Base-by-base conservation (phyloP, 2,888 invertebrate genomes). In the Andrena minutula region DNA sequence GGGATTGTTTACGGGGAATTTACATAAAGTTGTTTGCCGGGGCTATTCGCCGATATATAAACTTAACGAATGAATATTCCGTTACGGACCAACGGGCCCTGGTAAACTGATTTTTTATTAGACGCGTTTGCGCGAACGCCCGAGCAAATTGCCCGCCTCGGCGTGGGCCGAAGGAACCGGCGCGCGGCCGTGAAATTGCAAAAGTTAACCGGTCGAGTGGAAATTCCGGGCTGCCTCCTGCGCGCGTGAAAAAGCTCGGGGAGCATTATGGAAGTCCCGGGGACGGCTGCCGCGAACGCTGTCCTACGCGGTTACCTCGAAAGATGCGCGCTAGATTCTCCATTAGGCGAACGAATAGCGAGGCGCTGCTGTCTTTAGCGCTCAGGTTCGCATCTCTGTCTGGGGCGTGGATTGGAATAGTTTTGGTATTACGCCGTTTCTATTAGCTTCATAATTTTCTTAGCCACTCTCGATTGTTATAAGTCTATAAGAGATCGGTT, bases 1-100 rank as follows among this genome's bases (percentile, higher is more conserved):
- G 74, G 78, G 83, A 82, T 82, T 83, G 83, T 83, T 82, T 78
- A 82, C 83, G 68, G 49, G 58, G 61, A 71, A 82, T 83, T 83
- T 83, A 71, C 83, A 83, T 83, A 74, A 82, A 83, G 68, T 82
- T 83, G 71, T 71, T 68, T 56, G 56, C 71, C 74, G 16, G 49
- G 49, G 77, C 76, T 56, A 66, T 76, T 35, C 61, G 56, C 56
- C 75, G 56, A 82, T 82, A 80, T 30, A 66, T 63, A 58, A 66
- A 63, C 63, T 72, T 68, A 72, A 78, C 63, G 68, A 78, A 80
- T 68, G 78, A 80, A 72, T 78, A 72, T 78, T 58, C 63, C 51
- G 61, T 76, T 71, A 66, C 60, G 58, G 32, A 28, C 12, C 73
- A 28, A 58, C 75, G 69, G 28, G 10, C 53, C 30, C 30, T 16